Conservation (phyloP, 2,113 vertebrate genomes). For the Percopsis transmontana region DNA sequence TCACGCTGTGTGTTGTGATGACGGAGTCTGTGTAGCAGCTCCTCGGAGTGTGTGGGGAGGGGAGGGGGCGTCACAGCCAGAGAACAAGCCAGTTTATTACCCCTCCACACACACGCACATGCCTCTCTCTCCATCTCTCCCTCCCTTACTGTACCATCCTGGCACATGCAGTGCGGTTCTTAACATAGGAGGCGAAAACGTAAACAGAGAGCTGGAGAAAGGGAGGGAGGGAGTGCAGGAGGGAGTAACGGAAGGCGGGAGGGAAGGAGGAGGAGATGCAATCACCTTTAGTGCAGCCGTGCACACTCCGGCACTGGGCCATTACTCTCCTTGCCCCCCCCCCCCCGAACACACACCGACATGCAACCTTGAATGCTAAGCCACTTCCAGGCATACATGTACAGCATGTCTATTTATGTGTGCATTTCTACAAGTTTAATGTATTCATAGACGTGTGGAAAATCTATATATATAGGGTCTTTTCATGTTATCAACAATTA, state of each 20-base stretch:
- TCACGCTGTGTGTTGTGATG: slow-evolving; percentile 60
- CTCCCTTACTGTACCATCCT: slow-evolving; percentile 6
- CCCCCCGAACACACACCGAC: neutral
- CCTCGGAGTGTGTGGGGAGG: slow-evolving; percentile 22
- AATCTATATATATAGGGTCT: no score
- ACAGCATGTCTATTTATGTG: neutral
- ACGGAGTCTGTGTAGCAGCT: slow-evolving; percentile 43
- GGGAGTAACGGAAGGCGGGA: slow-evolving; percentile 44
- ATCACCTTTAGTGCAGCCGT: slow-evolving; percentile 56
- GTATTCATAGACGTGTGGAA: no score
- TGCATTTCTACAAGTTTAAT: no score
- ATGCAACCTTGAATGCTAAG: slow-evolving; percentile 47
- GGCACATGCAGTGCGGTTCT: slow-evolving; percentile 51
- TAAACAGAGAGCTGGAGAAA: slow-evolving; percentile 31
- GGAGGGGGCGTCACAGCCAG: slow-evolving; percentile 23
- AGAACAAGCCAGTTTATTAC: slow-evolving; percentile 23
- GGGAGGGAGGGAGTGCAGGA: slow-evolving; percentile 43
- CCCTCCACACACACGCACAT: slow-evolving; percentile 36
- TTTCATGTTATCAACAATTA: no score
- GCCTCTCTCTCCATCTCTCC: slow-evolving; percentile 30
- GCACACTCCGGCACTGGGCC: slow-evolving; percentile 47
- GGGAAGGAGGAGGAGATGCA: slow-evolving; percentile 57
- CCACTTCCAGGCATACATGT: slow-evolving; percentile 14
- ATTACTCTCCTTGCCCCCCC: slow-evolving; percentile 40
- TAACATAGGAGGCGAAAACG: slow-evolving; percentile 41